Evolutionary conservation across 2,888 invertebrate species (phyloP).

Genomic region (Marasmarcha lunaedactyla): DNA sequence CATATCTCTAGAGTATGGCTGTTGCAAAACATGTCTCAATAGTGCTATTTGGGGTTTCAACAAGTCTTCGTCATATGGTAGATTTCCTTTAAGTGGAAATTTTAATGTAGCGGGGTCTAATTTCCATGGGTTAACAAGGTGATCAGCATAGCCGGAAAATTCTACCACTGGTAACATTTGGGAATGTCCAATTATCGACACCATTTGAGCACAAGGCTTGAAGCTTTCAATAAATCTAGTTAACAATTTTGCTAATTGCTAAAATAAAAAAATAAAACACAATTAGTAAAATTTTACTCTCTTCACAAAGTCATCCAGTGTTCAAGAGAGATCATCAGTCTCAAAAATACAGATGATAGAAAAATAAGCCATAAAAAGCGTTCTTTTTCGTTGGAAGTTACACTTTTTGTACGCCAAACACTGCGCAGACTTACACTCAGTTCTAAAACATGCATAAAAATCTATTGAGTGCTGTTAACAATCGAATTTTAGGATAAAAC

Average conservation of each 20-base stretch:
- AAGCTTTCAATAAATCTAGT: constrained; percentile 94
- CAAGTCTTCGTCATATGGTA: constrained; percentile 91
- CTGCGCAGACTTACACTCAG: no score
- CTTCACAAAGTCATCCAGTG: not conserved
- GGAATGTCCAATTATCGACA: constrained; percentile 90
- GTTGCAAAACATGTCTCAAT: constrained; percentile 90
- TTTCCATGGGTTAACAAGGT: constrained; percentile 93
- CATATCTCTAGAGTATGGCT: constrained; percentile 96
- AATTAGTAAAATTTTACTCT: constrained; percentile 1
- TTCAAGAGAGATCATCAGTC: no score
- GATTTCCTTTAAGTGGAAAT: constrained; percentile 73
- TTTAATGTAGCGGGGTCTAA: constrained; percentile 85
- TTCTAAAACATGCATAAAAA: no score
- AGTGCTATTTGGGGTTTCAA: constrained; percentile 90
- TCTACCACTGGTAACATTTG: constrained; percentile 95
- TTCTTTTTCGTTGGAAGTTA: no score
- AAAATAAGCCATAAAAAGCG: no score
- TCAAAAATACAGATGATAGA: no score
- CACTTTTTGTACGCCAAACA: no score
- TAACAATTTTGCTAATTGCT: constrained; percentile 88
- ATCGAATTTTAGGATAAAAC: no score
- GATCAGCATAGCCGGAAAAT: constrained; percentile 90
- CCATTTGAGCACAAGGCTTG: constrained; percentile 94
- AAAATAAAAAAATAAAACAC: no score
- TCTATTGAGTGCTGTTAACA: no score